Evolutionary conservation across 35 echinoderm and acorn worm genomes (phyloP), one percentile per base, ranked within the genome.

Genomic region (Apostichopus japonicus): DNA sequence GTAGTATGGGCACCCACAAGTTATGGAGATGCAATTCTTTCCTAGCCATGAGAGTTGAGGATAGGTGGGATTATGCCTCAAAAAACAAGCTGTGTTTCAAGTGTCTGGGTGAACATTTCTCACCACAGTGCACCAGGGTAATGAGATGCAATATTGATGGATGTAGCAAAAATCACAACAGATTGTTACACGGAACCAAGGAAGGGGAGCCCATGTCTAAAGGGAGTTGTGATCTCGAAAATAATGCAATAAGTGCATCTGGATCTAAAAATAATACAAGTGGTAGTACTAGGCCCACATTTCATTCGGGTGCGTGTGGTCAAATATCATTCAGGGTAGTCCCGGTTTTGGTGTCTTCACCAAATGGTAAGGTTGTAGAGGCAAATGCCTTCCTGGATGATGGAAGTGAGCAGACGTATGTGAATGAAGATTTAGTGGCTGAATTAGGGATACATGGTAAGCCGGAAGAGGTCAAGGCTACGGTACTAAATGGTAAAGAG

Each of bases 371-470:
- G 23, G 87, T 90, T 75, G 13, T 75, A 5, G 72, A 77, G 16
- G 88, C 88, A 44, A 90, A 77, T 90, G 88, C 88, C 24, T 77
- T 90, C 3, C 88, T 90, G 1, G 88, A 54, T 23, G 88, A 90
- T 90, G 88, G 23, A 3, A 90, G 70, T 78, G 71, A 90, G 1
- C 88, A 90, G 56, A 90, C 88, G 1, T 90, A 90, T 53, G 17
- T 77, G 2, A 54, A 83, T 83, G 80, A 83, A 54, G 80, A 83
- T 83, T 55, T 54, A 83, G 52, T 83, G 80, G 54, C 52, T 16
- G 80, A 83, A 10, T 14, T 83, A 55, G 80, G 51, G 10, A 22
- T 83, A 4, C 54, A 27, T 54, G 80, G 54, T 83, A 83, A 83
- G 55, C 51, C 54, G 54, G 80, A 83, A 10, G 51, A 55, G 80